Conservation (phyloP, 2,797 vertebrate genomes). For the Acanthornis magna region DNA sequence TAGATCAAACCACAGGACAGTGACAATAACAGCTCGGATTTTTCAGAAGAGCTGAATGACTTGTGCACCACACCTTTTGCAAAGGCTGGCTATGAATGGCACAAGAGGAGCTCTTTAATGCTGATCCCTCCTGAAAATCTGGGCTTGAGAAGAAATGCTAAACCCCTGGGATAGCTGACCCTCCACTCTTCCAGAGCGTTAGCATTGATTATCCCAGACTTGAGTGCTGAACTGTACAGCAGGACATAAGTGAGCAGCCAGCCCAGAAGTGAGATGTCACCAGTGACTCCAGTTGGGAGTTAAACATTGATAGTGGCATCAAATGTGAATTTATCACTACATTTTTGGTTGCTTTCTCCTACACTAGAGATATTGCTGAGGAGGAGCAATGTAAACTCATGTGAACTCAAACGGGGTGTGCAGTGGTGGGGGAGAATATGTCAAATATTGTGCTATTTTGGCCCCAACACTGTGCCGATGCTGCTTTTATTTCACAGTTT, state of each 20-base stretch:
- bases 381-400: background rate
- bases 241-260: background rate
- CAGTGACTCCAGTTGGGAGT: background rate
- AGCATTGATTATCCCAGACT: background rate
- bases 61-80: background rate
- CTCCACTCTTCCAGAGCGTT: background rate
- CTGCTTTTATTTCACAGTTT: background rate
- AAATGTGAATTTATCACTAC: background rate
- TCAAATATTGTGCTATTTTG: background rate
- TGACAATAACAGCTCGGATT: constrained; percentile 6
- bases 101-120: background rate
- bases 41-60: background rate
- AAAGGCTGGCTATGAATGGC: background rate
- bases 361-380: background rate
- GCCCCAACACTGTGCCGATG: background rate
- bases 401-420: background rate
- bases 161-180: background rate
- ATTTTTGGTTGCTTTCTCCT: background rate
- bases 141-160: background rate
- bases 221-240: background rate
- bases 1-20: constrained; percentile 50
- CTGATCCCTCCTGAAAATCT: constrained; percentile 3
- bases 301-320: background rate
- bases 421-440: background rate
- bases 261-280: background rate